Percentiles rank a stretch among this genome's conserved stretches.
Evolutionary conservation across 2,797 vertebrate genomes (phyloP).

Genomic region (Enteromius afrohamiltoni): DNA sequence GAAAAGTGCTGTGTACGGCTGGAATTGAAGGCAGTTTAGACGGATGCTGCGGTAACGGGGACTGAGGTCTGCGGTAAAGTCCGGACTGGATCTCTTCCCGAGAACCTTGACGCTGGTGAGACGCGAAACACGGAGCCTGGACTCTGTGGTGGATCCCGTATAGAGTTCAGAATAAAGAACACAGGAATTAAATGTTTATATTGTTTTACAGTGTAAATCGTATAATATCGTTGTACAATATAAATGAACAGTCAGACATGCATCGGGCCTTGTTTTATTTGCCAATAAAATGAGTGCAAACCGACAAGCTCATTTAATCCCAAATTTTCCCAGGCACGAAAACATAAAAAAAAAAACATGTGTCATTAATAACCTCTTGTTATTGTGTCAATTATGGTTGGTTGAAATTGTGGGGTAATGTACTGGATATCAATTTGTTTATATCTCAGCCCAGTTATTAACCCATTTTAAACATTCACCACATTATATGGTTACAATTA

Average conservation of each 20-base stretch:
- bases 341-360: too few relatives aligned
- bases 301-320: too few relatives aligned
- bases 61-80: conserved; percentile 65
- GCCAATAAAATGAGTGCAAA: neutral
- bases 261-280: neutral
- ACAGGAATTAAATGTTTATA: neutral
- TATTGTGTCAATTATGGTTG: too few relatives aligned
- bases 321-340: too few relatives aligned
- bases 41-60: conserved; percentile 70
- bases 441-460: too few relatives aligned
- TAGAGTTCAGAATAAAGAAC: neutral
- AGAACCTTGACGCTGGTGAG: neutral
- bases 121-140: conserved; percentile 24
- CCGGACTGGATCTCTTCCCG: conserved; percentile 67
- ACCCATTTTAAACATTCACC: too few relatives aligned
- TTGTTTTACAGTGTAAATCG: neutral
- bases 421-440: too few relatives aligned
- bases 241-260: neutral
- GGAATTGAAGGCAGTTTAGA: conserved; percentile 76
- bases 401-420: too few relatives aligned
- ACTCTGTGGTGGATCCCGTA: neutral
- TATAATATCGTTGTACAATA: neutral
- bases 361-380: too few relatives aligned
- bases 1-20: conserved; percentile 73
- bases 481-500: too few relatives aligned